Conservation (phyloP, 2,113 vertebrate species). For the Pygoscelis antarcticus region DNA sequence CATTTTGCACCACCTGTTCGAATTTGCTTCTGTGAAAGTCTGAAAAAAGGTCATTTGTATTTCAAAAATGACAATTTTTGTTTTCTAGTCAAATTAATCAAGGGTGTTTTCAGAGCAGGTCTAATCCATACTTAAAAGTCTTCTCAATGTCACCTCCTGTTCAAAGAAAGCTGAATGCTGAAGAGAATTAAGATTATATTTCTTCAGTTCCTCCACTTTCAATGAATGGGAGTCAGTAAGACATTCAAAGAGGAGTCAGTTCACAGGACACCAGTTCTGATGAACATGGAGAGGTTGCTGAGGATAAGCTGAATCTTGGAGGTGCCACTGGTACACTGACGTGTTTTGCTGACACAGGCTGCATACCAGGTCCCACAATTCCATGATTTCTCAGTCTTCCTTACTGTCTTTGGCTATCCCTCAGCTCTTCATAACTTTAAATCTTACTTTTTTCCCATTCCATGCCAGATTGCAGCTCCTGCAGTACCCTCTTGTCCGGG, state of each 20-base stretch:
- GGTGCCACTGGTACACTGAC: background rate
- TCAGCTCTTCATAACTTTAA: background rate
- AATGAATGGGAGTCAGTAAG: background rate
- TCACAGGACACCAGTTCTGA: background rate
- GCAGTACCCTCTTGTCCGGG: background rate
- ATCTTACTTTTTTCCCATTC: background rate
- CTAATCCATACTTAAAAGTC: background rate
- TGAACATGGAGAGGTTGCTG: background rate
- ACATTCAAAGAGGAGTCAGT: background rate
- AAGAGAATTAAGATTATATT: background rate
- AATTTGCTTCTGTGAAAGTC: background rate
- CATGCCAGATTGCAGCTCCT: background rate
- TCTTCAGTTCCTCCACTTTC: background rate
- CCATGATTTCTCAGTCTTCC: background rate
- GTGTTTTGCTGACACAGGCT: background rate
- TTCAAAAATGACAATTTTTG: background rate
- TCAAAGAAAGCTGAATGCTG: background rate
- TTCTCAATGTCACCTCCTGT: background rate
- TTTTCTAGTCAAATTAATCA: background rate
- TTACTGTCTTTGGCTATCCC: background rate
- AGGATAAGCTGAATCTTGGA: background rate
- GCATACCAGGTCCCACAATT: background rate
- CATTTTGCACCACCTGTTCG: background rate
- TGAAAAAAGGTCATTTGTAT: background rate
- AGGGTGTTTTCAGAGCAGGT: background rate